Conservation (phyloP, 1,140 invertebrate species). For the Drosophila oshimai region DNA sequence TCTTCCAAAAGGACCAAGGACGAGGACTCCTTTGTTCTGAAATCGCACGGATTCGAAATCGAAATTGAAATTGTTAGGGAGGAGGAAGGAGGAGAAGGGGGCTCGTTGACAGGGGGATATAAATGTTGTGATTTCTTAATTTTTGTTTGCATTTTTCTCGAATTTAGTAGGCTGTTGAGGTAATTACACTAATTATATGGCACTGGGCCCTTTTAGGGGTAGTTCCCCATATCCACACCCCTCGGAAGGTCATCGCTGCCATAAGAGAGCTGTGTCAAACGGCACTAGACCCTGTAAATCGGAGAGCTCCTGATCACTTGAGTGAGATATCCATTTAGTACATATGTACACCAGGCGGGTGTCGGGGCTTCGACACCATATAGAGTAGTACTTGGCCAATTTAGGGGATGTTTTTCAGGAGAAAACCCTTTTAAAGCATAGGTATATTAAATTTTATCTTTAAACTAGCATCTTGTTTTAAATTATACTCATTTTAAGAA, state of each 20-base stretch:
- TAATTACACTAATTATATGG: constrained; percentile 79
- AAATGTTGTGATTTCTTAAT: constrained; percentile 83
- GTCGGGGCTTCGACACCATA: constrained; percentile 4
- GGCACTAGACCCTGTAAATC: constrained; percentile 26
- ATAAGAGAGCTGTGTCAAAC: constrained; percentile 59
- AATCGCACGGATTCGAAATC: neutral
- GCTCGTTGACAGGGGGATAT: constrained; percentile 75
- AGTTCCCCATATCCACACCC: constrained; percentile 16
- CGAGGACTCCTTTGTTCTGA: constrained; percentile 11
- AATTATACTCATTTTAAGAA: too few species aligned
- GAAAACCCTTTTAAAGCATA: too few species aligned
- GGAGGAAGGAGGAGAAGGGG: neutral
- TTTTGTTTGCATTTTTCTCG: constrained; percentile 82
- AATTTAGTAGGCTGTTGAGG: constrained; percentile 80
- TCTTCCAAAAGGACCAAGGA: neutral
- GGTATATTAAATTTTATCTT: too few species aligned
- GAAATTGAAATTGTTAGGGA: too few species aligned
- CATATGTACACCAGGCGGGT: neutral
- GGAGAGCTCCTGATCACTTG: neutral
- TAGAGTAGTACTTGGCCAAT: neutral
- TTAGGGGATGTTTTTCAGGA: neutral
- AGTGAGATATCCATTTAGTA: constrained; percentile 4
- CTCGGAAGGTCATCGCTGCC: constrained; percentile 41
- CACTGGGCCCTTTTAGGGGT: constrained; percentile 53
- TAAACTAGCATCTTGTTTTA: too few species aligned